phyloP scores from a whole-genome alignment of 1,140 invertebrate genomes.

The Pinna nobilis region DNA sequence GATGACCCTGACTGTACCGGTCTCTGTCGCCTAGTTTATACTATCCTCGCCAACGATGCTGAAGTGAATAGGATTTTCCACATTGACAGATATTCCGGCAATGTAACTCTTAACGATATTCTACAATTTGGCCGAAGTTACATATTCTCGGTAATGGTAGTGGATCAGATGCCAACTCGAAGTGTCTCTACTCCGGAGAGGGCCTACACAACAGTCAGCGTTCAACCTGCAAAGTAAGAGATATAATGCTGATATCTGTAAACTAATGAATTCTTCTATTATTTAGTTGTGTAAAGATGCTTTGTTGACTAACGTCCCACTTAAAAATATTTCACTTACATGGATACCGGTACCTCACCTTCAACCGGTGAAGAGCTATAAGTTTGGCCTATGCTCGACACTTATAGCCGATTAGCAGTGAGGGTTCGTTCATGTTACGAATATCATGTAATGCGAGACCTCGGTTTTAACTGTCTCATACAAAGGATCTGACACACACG shows the following conservation, averaged over 20 bases:
- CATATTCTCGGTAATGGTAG: constrained; percentile 1
- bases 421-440: no score
- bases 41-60: not conserved
- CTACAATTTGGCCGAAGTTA: not conserved
- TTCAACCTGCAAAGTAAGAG: constrained; percentile 7
- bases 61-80: not conserved
- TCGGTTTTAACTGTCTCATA: no score
- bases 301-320: not conserved
- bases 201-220: constrained; percentile 7
- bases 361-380: no score
- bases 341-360: no score
- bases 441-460: no score
- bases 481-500: no score
- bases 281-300: not conserved
- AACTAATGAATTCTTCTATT: no score
- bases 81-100: constrained; percentile 3
- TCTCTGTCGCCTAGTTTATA: not conserved
- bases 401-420: no score
- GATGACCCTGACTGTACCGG: constrained; percentile 6
- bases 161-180: no score
- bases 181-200: not conserved
- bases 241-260: no score
- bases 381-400: no score
- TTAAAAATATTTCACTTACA: no score
- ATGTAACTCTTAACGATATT: not conserved